Conservation (phyloP, 2,888 invertebrate genomes). For the Chaetoderma sp. region DNA sequence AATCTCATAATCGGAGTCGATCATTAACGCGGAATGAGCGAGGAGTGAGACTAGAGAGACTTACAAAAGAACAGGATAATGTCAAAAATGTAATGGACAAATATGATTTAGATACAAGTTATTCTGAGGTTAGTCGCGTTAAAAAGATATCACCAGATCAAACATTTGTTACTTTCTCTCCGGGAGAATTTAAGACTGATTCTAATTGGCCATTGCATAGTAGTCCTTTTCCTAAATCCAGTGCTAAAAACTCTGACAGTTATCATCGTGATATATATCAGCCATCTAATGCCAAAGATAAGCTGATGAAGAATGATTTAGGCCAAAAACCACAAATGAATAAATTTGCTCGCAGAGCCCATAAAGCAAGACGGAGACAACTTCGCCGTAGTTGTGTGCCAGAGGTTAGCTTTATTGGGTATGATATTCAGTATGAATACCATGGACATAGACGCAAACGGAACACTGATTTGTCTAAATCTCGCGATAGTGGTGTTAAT, state of each 20-base stretch:
- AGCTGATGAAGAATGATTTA: too few species aligned
- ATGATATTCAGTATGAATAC: slow-evolving; percentile 58
- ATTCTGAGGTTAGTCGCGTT: background rate
- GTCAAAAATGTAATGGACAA: background rate
- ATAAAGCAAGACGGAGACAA: slow-evolving; percentile 3
- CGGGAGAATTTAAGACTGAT: background rate
- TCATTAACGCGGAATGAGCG: background rate
- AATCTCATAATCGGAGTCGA: background rate
- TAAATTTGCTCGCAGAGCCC: too few species aligned
- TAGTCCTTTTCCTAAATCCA: background rate
- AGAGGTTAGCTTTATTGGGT: slow-evolving; percentile 14
- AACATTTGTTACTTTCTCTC: background rate
- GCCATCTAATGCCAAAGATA: background rate
- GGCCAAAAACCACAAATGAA: too few species aligned
- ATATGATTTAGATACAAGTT: slow-evolving; percentile 1
- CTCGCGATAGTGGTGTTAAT: slow-evolving; percentile 65
- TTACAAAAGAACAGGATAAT: background rate
- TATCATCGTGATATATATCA: background rate
- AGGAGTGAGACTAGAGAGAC: too few species aligned
- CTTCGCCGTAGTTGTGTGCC: background rate
- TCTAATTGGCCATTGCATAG: background rate
- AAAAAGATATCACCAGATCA: background rate
- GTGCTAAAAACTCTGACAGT: too few species aligned
- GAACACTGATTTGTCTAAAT: slow-evolving; percentile 48
- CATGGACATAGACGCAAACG: slow-evolving; percentile 56